phyloP scores from a whole-genome alignment of 2,888 invertebrate genomes.

The Petrolisthes cinctipes region DNA sequence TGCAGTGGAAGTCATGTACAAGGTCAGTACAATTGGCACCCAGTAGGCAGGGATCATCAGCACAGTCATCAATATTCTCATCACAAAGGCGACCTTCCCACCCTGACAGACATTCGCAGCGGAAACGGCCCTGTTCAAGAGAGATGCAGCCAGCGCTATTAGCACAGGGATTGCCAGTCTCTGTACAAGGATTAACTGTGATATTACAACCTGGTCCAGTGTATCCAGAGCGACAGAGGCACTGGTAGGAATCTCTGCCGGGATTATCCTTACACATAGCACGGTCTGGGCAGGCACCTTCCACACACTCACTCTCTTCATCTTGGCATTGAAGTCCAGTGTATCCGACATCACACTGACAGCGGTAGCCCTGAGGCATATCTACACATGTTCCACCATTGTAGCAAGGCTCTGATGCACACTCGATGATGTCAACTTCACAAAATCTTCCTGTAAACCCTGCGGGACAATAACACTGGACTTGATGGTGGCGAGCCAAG shows the following conservation, averaged over 20 bases:
- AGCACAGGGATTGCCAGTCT: constrained; percentile 89
- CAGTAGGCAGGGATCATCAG: constrained; percentile 89
- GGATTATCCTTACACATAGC: constrained; percentile 98
- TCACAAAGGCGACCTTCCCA: constrained; percentile 98
- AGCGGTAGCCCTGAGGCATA: constrained; percentile 77
- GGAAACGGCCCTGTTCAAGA: constrained; percentile 88
- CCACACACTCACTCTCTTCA: constrained; percentile 87
- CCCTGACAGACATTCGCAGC: constrained; percentile 94
- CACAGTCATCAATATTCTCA: constrained; percentile 90
- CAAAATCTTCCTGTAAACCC: constrained; percentile 94
- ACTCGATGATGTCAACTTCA: constrained; percentile 95
- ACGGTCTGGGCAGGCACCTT: constrained; percentile 92
- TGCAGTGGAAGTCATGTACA: constrained; percentile 92
- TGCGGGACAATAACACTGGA: constrained; percentile 93
- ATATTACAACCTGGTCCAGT: constrained; percentile 92
- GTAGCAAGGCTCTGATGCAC: constrained; percentile 92
- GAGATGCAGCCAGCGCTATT: constrained; percentile 92
- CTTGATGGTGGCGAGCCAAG: constrained; percentile 74
- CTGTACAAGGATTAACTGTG: constrained; percentile 89
- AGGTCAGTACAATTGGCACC: constrained; percentile 94
- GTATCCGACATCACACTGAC: constrained; percentile 74
- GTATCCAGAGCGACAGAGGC: constrained; percentile 93
- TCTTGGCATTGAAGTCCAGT: constrained; percentile 95
- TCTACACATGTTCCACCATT: constrained; percentile 94
- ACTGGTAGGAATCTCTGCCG: constrained; percentile 88